These are phyloP conservation scores for Equus przewalskii DNA, from an alignment of 2,113 vertebrate genomes.

Conservation along the genomic window DNA sequence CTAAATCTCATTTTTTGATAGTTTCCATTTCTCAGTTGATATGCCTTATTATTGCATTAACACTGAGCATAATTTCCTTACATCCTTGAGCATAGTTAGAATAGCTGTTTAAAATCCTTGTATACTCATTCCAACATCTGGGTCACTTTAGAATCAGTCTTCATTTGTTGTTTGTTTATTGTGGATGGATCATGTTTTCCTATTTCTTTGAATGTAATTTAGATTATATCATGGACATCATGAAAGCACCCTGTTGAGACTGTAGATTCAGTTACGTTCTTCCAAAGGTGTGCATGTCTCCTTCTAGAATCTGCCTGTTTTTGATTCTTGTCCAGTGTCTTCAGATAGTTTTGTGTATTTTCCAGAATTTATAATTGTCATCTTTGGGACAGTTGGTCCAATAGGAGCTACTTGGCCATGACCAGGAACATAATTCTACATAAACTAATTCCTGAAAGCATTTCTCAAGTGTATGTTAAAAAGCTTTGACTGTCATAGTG, in stretches of 20 bases:
- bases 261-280: not conserved
- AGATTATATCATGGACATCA: not conserved
- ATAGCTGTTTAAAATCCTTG: not conserved
- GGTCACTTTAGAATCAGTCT: not conserved
- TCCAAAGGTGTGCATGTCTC: not conserved
- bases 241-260: not conserved
- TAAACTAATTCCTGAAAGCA: not conserved
- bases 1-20: not conserved
- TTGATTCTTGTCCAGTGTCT: not conserved
- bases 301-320: not conserved
- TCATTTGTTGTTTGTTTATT: not conserved
- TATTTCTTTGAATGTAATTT: slow-evolving; percentile 18
- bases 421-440: not conserved
- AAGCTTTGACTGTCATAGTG: not conserved
- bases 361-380: not conserved
- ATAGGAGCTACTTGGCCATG: not conserved
- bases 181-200: not conserved
- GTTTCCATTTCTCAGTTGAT: not conserved
- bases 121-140: not conserved
- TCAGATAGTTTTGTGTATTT: not conserved
- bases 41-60: not conserved
- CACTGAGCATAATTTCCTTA: not conserved
- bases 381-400: not conserved
- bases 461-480: slow-evolving; percentile 9
- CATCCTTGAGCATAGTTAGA: not conserved